Conservation (phyloP, 2,113 vertebrate genomes). For the Salvelinus namaycush region DNA sequence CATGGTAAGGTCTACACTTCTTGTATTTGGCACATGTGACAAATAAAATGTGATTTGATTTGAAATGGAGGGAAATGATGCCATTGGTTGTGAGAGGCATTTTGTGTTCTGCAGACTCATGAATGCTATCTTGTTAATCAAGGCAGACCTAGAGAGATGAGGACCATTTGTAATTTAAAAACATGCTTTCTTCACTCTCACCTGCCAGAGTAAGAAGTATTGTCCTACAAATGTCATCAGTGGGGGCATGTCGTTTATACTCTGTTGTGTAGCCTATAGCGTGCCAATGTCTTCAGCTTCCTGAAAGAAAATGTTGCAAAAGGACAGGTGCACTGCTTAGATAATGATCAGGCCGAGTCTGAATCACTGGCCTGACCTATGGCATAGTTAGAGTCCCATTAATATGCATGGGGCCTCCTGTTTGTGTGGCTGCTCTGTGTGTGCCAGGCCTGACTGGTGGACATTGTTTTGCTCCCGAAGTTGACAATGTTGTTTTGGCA, state of each 20-base stretch:
- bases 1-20: too few relatives aligned
- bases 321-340: constrained; percentile 74
- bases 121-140: constrained; percentile 2
- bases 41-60: too few relatives aligned
- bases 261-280: too few relatives aligned
- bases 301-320: background rate
- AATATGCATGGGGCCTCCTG: constrained; percentile 83
- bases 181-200: background rate
- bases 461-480: constrained; percentile 88
- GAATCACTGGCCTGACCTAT: constrained; percentile 88
- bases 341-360: constrained; percentile 64
- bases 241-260: too few relatives aligned
- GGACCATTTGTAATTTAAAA: background rate
- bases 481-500: constrained; percentile 92
- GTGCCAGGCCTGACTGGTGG: constrained; percentile 78
- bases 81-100: background rate
- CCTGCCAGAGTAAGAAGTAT: background rate
- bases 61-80: too few relatives aligned
- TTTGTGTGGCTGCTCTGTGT: constrained; percentile 67
- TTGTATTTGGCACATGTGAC: too few relatives aligned
- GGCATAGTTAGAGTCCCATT: constrained; percentile 86
- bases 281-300: too few relatives aligned
- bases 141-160: background rate
- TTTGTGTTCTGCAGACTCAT: constrained; percentile 44
- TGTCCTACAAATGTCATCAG: too few relatives aligned